Conservation (phyloP, 2,113 vertebrate species). For the Telmatochromis brachygnathus region DNA sequence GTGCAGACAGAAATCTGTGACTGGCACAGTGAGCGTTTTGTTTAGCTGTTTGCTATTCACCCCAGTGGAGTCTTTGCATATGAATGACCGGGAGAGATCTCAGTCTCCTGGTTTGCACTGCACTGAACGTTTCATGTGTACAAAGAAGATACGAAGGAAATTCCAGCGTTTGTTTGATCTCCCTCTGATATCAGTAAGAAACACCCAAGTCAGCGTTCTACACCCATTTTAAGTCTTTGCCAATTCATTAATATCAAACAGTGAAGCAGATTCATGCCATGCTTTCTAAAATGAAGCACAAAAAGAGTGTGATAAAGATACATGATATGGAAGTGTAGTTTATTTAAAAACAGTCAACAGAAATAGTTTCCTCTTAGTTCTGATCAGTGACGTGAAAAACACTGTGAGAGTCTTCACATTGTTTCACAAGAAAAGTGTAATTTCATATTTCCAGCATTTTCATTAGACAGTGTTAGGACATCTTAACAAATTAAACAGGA, state of each 20-base stretch:
- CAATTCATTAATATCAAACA: background rate
- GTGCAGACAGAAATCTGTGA: background rate
- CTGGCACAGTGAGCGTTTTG: background rate
- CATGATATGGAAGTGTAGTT: conserved; percentile 35
- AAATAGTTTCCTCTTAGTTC: background rate
- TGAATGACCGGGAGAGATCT: background rate
- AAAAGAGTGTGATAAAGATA: background rate
- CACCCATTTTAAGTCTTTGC: background rate
- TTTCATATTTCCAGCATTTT: background rate
- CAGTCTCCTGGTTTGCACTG: background rate
- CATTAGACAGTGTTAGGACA: background rate
- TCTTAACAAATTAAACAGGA: background rate
- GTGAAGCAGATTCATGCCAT: background rate
- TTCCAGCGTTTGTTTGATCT: background rate
- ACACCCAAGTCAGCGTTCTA: background rate
- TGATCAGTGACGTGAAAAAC: background rate
- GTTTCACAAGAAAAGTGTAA: background rate
- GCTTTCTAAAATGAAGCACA: conserved; percentile 18
- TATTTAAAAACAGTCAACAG: conserved; percentile 55
- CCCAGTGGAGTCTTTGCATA: conserved; percentile 12
- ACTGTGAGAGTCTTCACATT: background rate
- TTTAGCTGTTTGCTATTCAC: background rate
- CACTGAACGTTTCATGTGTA: background rate
- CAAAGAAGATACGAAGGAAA: background rate
- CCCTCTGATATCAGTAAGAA: background rate